Evolutionary conservation across 2,113 vertebrate species (phyloP), one percentile per base, ranked within the genome.

Genomic region (Carettochelys insculpta): DNA sequence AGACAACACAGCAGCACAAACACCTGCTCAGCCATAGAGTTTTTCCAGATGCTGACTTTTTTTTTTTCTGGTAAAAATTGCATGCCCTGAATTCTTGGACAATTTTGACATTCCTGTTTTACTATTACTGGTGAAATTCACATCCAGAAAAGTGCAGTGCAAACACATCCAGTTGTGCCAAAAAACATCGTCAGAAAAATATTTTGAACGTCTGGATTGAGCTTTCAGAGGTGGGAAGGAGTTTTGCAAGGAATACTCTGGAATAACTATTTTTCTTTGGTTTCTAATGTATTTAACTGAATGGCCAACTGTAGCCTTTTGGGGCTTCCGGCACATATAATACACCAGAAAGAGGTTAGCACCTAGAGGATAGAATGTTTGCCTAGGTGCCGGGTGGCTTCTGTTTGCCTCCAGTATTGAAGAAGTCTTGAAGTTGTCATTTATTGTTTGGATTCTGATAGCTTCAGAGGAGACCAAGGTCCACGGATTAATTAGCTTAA

Each of bases 21-120:
- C 91, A 93, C 93, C 95, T 94, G 93, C 77, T 95, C 77, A 51
- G 61, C 50, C 48, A 2, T 6, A 89, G 58, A 84, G 58, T 4
- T 89, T 89, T 91, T 82, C 90, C 89, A 92, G 79, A 84, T 81
- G 53, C 38, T 75, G 51, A 80, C 43, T 75, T 83, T 48, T 51
- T 45, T 61, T 68, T 11, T 41, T 91, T 38, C 56, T 50, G 24
- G 7, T 56, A 79, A 79, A 80, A 73, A 77, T 4, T 1, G 1
- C 78, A 45, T 86, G 78, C 43, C 68, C 56, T 81, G 56, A 38
- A 93, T 83, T 81, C 89, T 82, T 81, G 85, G 84, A 88, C 20
- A 85, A 54, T 14, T 27, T 43, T 80, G 34, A 68, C 3, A 76
- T 5, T 29, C 34, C 1, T 61, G 38, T 65, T 4, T 51, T 8